These are phyloP conservation scores for Drosophila seguyi DNA, from an alignment of 1,140 invertebrate genomes.

Conservation along the genomic window DNA sequence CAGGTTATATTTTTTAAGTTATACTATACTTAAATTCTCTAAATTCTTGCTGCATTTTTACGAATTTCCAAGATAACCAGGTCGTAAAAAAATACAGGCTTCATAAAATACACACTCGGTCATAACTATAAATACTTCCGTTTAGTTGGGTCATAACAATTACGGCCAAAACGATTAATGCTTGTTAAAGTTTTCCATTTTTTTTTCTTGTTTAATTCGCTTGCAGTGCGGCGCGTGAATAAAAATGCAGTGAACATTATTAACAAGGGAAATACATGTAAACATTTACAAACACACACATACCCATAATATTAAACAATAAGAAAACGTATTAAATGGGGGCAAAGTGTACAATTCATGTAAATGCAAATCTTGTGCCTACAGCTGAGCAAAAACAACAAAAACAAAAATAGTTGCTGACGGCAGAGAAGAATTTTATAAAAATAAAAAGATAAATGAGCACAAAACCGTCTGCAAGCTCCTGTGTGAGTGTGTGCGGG, in stretches of 20 bases:
- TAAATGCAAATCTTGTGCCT: constrained; percentile 71
- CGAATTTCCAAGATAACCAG: background rate
- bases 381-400: background rate
- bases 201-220: constrained; percentile 10
- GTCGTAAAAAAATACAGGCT: background rate
- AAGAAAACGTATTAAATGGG: constrained; percentile 61
- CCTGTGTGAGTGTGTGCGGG: constrained; percentile 35
- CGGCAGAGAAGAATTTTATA: constrained; percentile 52
- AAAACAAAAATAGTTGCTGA: constrained; percentile 33
- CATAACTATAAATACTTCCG: constrained; percentile 37
- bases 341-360: constrained; percentile 74
- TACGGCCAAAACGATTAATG: constrained; percentile 69
- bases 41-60: too few relatives aligned
- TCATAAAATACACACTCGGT: constrained; percentile 11
- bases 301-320: background rate
- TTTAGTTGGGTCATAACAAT: constrained; percentile 74
- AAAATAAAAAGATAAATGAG: constrained; percentile 77
- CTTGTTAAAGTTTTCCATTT: constrained; percentile 13
- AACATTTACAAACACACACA: background rate
- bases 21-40: too few relatives aligned
- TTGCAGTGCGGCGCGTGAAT: constrained; percentile 54
- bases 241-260: constrained; percentile 63
- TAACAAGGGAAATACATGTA: constrained; percentile 17
- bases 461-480: constrained; percentile 52
- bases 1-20: background rate